Evolutionary conservation across 2,888 invertebrate species (phyloP).

Genomic region (Rhorus exstirpatorius): DNA sequence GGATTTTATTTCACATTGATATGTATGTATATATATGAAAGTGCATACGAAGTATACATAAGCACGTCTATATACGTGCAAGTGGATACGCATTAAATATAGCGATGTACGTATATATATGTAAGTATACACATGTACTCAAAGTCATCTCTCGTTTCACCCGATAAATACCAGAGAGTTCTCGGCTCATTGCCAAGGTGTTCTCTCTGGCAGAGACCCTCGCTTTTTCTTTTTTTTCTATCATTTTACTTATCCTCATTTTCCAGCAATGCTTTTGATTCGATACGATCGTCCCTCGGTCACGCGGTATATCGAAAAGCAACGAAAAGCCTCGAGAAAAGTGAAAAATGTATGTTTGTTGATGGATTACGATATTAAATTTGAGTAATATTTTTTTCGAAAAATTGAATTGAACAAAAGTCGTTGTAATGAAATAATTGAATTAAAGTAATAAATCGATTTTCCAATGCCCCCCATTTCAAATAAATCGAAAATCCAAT

Average conservation of each 20-base stretch:
- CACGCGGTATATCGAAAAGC: no score
- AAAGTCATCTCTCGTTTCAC: conserved; percentile 64
- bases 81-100: conserved; percentile 18
- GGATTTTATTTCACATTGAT: background rate
- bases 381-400: no score
- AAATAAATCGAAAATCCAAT: no score
- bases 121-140: conserved; percentile 7
- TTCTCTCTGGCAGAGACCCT: conserved; percentile 37
- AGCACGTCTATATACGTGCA: background rate
- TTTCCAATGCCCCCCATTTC: background rate
- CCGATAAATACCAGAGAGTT: conserved; percentile 50
- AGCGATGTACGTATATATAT: background rate
- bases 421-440: no score
- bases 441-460: no score
- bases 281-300: no score
- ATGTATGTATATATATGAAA: conserved; percentile 3
- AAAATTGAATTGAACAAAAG: no score
- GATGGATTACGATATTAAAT: no score
- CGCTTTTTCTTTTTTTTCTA: conserved; percentile 22
- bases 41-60: background rate
- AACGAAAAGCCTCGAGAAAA: no score
- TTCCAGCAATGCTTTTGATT: no score
- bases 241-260: background rate
- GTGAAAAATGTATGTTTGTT: no score
- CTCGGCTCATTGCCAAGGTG: conserved; percentile 66